phyloP scores from a whole-genome alignment of 2,888 invertebrate genomes.

The Caenorhabditis sp. region DNA sequence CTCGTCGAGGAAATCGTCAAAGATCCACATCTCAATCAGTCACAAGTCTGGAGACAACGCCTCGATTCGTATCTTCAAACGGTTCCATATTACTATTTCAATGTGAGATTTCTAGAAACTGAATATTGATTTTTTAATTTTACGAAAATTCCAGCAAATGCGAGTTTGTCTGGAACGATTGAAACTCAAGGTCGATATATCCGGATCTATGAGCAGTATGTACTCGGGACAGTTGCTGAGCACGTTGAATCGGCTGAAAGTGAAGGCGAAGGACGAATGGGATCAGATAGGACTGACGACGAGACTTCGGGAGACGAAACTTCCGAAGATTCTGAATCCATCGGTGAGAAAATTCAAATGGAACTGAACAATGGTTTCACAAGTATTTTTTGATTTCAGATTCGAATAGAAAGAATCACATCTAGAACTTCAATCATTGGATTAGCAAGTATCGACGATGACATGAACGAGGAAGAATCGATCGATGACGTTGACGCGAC shows the following conservation, averaged over 20 bases:
- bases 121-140: too few relatives aligned
- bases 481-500: conserved; percentile 13
- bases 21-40: conserved; percentile 26
- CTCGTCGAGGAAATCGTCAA: conserved; percentile 86
- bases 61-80: conserved; percentile 95
- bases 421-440: conserved; percentile 43
- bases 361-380: too few relatives aligned
- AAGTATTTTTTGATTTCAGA: conserved; percentile 34
- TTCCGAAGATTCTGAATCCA: conserved; percentile 6
- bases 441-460: conserved; percentile 14
- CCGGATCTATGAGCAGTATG: conserved; percentile 53
- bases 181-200: conserved; percentile 33
- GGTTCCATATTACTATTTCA: conserved; percentile 97
- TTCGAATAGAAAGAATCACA: conserved; percentile 58
- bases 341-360: neutral
- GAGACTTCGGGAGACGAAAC: conserved; percentile 25
- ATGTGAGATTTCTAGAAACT: conserved; percentile 86
- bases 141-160: conserved; percentile 47
- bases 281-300: conserved; percentile 21
- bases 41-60: conserved; percentile 90
- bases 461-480: conserved; percentile 15
- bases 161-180: conserved; percentile 42
- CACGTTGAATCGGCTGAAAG: conserved; percentile 57
- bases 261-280: conserved; percentile 55
- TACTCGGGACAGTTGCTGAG: conserved; percentile 37